Evolutionary conservation across 30 jellyfish, hydroid and myxozoan genomes (phyloP), one percentile per base, ranked within the genome.

Genomic region (Catostylus mosaicus): DNA sequence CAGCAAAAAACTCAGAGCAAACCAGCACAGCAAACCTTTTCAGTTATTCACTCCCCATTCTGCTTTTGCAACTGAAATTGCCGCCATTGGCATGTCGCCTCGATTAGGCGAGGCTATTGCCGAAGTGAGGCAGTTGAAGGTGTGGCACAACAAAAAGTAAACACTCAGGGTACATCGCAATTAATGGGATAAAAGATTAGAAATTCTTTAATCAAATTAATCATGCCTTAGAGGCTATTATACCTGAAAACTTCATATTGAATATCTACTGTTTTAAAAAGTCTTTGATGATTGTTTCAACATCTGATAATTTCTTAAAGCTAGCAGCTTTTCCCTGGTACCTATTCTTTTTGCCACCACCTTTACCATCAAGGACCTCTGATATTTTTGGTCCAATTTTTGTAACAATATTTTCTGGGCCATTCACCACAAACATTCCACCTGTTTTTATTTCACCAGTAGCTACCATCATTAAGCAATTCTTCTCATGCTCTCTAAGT

Each of bases 311-410:
- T 34, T 72, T 70, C 75, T 77, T 69, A 70, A 76, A 90, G 50
- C 77, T 83, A 14, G 62, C 62, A n/a, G 97, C 96, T 57, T 90
- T 90, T 24, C 97, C 97, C 38, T 90, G 97, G 38, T 75, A 90
- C 38, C 90, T 54, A 26, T 94, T 94, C 74, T 84, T 85, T 74
- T 90, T 90, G 16, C 97, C 97, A 7, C 97, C 97, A 31, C 97
- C 97, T 85, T 90, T 90, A 23, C 95, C 97, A 34, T 80, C 94
- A 8, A 82, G 64, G 10, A 82, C n/a, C 30, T 89, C 88, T 26
- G 90, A 54, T 23, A 89, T 69, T 43, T 78, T 78, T 37, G 91
- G 89, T 18, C 91, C 89, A 32, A 59, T 46, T 38, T 77, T 38
- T 29, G 66, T 66, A 12, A 90, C 86, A 32, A 43, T 66, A 33